These are phyloP conservation scores for Orussus abietinus DNA, from an alignment of 1,140 invertebrate genomes.

Conservation along the genomic window DNA sequence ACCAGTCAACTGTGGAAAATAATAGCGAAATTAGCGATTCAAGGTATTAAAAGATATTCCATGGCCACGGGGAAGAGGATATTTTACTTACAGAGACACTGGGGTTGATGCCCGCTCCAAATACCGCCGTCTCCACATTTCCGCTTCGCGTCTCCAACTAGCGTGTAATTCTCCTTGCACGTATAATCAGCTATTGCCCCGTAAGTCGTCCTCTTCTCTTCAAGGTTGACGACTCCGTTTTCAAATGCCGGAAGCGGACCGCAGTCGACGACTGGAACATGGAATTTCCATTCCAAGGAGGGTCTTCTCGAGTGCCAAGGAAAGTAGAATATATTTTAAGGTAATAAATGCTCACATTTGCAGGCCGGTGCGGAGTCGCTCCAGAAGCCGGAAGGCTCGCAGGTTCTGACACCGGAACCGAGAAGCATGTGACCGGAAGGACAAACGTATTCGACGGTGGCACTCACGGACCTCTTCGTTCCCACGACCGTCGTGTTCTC, in stretches of 20 bases:
- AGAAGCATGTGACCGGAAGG: slow-evolving; percentile 77
- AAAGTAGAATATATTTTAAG: slow-evolving; percentile 9
- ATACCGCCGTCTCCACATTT: slow-evolving; percentile 72
- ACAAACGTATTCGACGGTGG: slow-evolving; percentile 72
- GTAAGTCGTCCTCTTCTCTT: slow-evolving; percentile 70
- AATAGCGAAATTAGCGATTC: slow-evolving; percentile 6
- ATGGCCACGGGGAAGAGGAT: slow-evolving; percentile 6
- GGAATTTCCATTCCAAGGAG: slow-evolving; percentile 7
- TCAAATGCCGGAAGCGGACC: slow-evolving; percentile 65
- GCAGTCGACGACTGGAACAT: slow-evolving; percentile 74
- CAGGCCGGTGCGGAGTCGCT: slow-evolving; percentile 73
- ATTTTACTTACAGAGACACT: slow-evolving; percentile 66
- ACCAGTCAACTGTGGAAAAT: slow-evolving; percentile 67
- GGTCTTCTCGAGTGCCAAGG: slow-evolving; percentile 4
- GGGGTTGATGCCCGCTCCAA: slow-evolving; percentile 76
- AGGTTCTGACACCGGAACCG: slow-evolving; percentile 68
- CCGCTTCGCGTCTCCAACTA: slow-evolving; percentile 71
- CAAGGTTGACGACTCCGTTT: slow-evolving; percentile 67
- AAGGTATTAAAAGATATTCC: slow-evolving; percentile 2
- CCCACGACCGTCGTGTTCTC: slow-evolving; percentile 80
- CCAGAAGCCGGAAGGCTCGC: slow-evolving; percentile 75
- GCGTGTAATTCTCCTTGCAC: slow-evolving; percentile 80
- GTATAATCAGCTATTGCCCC: slow-evolving; percentile 71
- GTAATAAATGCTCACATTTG: slow-evolving; percentile 68
- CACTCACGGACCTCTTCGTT: slow-evolving; percentile 65